Evolutionary conservation across 92 coral and sea anemone species (phyloP).

Genomic region (Zoanthus sansibaricus): DNA sequence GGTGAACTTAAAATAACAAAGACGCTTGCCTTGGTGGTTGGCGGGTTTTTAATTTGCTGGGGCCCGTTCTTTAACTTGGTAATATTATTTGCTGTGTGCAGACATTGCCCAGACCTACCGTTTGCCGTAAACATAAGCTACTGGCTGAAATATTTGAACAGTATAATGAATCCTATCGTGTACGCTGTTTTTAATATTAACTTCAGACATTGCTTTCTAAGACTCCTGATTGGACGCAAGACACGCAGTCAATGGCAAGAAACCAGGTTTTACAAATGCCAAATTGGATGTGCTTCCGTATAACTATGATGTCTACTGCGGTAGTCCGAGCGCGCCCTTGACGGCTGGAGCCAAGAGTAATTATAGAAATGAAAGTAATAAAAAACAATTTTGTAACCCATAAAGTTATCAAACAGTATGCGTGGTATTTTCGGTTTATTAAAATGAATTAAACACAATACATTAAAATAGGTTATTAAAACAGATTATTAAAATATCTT

Average conservation of each 20-base stretch:
- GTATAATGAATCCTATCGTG: conserved; percentile 77
- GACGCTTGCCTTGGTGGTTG: conserved; percentile 79
- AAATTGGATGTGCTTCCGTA: not conserved
- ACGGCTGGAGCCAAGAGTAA: too few relatives aligned
- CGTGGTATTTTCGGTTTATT: too few relatives aligned
- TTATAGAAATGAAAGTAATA: too few relatives aligned
- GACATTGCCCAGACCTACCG: conserved; percentile 46
- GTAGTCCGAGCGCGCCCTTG: not conserved
- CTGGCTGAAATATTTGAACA: conserved; percentile 82
- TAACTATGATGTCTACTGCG: not conserved
- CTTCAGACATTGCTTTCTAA: conserved; percentile 73
- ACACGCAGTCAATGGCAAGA: conserved; percentile 20
- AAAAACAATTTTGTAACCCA: too few relatives aligned
- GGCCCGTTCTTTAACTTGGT: conserved; percentile 81
- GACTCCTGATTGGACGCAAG: conserved; percentile 48
- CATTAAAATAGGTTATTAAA: too few relatives aligned
- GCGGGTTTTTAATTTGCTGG: conserved; percentile 86
- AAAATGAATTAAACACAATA: too few relatives aligned
- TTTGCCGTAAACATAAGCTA: conserved; percentile 66
- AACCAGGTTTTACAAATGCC: not conserved
- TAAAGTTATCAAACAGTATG: too few relatives aligned
- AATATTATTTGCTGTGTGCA: conserved; percentile 68
- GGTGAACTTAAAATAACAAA: conserved; percentile 80
- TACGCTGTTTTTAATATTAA: conserved; percentile 71
- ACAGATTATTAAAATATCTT: too few relatives aligned